phyloP scores from a whole-genome alignment of 2,888 invertebrate genomes.

The Spilosoma lubricipeda region DNA sequence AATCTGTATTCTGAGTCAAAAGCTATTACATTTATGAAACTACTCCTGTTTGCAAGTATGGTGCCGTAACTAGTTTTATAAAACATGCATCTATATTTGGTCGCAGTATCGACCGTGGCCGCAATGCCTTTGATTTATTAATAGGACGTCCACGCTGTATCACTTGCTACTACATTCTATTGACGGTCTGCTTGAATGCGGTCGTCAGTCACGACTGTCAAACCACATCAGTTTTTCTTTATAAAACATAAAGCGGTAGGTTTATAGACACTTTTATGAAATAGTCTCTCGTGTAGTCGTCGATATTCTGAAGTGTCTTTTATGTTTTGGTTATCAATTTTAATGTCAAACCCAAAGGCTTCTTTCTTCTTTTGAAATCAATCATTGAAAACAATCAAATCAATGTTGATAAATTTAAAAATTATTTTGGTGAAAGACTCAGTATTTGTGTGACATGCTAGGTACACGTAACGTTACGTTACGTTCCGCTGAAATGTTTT shows the following conservation, averaged over 20 bases:
- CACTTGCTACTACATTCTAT: not conserved
- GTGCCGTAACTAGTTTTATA: not conserved
- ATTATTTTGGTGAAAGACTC: not conserved
- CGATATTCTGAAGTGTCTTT: not conserved
- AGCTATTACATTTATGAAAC: not conserved
- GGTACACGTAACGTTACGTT: no score
- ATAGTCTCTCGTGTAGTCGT: not conserved
- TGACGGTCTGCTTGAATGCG: not conserved
- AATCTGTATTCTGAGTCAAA: no score
- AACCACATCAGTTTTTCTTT: not conserved
- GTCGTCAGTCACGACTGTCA: not conserved
- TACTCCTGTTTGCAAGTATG: not conserved
- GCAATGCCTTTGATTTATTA: conserved; percentile 10
- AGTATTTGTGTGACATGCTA: no score
- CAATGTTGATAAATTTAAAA: not conserved
- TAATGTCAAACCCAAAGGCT: not conserved
- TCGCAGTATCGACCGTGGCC: conserved; percentile 8
- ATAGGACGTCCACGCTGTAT: conserved; percentile 9
- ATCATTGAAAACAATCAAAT: no score
- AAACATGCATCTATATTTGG: conserved; percentile 7
- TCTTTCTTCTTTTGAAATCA: not conserved
- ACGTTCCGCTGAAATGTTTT: no score
- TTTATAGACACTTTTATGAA: not conserved
- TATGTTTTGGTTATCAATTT: not conserved
- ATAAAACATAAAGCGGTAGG: not conserved